A percentile compares a stretch with the other conserved stretches of the same genome.
phyloP scores from a whole-genome alignment of 2,113 vertebrate genomes.

The Camelus bactrianus region DNA sequence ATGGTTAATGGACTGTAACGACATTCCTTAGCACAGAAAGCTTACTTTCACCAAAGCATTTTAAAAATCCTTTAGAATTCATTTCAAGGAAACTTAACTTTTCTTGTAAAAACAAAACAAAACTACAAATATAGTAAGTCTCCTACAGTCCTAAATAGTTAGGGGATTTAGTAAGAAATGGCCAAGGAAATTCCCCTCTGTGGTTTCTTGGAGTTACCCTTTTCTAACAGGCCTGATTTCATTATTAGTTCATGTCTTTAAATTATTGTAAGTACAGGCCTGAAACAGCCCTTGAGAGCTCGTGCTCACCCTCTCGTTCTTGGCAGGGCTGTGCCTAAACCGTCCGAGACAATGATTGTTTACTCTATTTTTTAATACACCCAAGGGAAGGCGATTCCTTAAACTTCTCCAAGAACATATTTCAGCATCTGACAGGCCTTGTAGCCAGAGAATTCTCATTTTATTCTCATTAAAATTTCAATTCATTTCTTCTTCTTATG shows the following conservation, averaged over 20 bases:
- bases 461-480: conserved; percentile 64
- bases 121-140: background rate
- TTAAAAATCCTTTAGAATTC: background rate
- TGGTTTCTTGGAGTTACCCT: background rate
- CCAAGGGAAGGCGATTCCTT: background rate
- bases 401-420: conserved; percentile 5
- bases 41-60: background rate
- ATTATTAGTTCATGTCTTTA: conserved; percentile 29
- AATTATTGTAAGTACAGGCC: background rate
- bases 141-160: background rate
- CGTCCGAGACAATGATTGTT: conserved; percentile 39
- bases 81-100: background rate
- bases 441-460: conserved; percentile 40
- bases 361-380: background rate
- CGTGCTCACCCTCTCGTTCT: background rate
- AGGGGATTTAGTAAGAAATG: background rate
- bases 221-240: background rate
- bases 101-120: background rate
- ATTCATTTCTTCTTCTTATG: background rate
- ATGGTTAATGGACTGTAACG: background rate
- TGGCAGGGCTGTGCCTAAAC: background rate
- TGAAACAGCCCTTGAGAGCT: background rate
- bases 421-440: background rate
- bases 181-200: background rate
- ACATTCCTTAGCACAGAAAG: background rate